These are phyloP conservation scores for Homarus americanus DNA, from an alignment of 1,140 invertebrate species.

Conservation along the genomic window DNA sequence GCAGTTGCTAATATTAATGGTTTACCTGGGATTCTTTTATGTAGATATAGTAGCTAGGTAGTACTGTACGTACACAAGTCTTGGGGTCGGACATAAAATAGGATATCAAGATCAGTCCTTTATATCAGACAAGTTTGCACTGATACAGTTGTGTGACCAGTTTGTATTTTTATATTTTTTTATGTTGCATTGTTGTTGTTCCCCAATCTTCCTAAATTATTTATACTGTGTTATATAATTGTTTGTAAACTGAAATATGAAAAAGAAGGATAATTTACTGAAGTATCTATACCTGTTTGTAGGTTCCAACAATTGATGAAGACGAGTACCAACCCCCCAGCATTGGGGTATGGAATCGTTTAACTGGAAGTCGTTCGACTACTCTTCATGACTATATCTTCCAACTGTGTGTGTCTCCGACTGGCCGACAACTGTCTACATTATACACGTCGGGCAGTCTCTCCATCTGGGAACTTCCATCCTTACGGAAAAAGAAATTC, in stretches of 20 bases:
- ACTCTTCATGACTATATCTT: constrained; percentile 63
- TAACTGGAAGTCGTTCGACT: constrained; percentile 22
- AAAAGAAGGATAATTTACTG: not conserved
- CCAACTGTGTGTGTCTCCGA: constrained; percentile 68
- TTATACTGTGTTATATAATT: not conserved
- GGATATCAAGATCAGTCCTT: no score
- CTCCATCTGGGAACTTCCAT: constrained; percentile 86
- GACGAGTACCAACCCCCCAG: constrained; percentile 71
- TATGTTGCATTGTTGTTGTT: no score
- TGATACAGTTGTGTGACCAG: no score
- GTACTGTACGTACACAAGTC: no score
- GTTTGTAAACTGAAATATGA: not conserved
- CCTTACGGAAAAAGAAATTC: constrained; percentile 79
- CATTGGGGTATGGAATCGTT: constrained; percentile 23
- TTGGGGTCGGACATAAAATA: no score
- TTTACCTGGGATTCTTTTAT: no score
- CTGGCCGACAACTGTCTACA: constrained; percentile 62
- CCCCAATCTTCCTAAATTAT: no score
- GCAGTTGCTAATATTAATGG: no score
- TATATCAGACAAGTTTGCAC: no score
- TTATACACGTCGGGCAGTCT: constrained; percentile 85
- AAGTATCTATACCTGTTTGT: not conserved
- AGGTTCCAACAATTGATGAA: constrained; percentile 72
- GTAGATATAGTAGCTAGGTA: no score
- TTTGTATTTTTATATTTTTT: no score